Percentiles rank a stretch among this genome's conserved stretches.
phyloP scores from a whole-genome alignment of 2,797 vertebrate genomes.

The Myotis myotis region DNA sequence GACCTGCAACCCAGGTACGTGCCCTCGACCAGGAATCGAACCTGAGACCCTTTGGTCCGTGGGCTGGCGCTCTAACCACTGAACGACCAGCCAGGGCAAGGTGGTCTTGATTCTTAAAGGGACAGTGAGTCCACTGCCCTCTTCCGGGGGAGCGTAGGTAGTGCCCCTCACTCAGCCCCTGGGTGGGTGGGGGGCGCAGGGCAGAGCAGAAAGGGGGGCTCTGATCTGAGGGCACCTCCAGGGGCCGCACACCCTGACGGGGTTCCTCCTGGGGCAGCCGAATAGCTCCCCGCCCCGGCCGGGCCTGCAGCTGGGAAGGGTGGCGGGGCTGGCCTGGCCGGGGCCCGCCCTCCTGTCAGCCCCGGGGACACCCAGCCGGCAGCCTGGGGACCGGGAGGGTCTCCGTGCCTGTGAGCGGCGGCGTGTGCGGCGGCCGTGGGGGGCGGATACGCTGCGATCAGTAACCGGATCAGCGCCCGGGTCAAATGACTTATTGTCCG shows the following conservation, averaged over 20 bases:
- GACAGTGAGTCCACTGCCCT: not conserved
- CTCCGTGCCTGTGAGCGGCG: accelerated
- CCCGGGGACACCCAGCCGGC: no score
- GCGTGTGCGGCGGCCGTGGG: not conserved
- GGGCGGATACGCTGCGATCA: not conserved
- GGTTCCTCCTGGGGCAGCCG: accelerated
- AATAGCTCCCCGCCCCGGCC: accelerated
- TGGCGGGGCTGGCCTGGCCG: no score
- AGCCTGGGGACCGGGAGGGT: slow-evolving; percentile 10
- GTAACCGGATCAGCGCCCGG: slow-evolving; percentile 37
- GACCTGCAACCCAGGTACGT: no score
- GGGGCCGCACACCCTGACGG: accelerated
- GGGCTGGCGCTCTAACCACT: no score
- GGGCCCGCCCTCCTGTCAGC: not conserved
- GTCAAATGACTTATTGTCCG: slow-evolving; percentile 56
- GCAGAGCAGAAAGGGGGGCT: not conserved
- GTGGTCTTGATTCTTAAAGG: slow-evolving; percentile 57
- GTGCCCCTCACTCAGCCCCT: not conserved
- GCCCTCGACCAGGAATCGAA: no score
- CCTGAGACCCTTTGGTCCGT: no score
- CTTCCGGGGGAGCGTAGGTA: accelerated
- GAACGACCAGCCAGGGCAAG: not conserved
- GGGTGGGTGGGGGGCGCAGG: accelerated
- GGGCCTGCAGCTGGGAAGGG: no score
- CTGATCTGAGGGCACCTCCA: not conserved